A percentile compares a stretch with the other conserved stretches of the same genome.
phyloP scores from a whole-genome alignment of 2,888 invertebrate species.

The Pachydiplax longipennis region DNA sequence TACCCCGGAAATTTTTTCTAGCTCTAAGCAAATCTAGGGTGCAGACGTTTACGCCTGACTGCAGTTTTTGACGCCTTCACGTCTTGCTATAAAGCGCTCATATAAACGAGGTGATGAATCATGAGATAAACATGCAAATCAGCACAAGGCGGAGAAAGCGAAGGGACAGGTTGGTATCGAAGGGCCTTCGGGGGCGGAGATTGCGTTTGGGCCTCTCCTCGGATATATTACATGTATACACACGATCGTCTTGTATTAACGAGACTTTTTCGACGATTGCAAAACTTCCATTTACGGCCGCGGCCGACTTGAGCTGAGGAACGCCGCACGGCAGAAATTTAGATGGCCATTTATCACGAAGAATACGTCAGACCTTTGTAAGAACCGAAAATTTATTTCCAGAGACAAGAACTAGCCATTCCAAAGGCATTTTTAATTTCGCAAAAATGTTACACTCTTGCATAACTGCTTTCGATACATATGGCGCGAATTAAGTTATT shows the following conservation, averaged over 20 bases:
- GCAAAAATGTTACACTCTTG: no score
- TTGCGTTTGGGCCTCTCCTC: background rate
- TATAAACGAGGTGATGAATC: background rate
- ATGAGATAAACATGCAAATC: background rate
- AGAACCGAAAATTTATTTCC: background rate
- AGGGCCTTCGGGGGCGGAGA: background rate
- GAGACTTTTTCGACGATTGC: background rate
- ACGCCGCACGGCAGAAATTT: background rate
- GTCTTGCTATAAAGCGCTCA: background rate
- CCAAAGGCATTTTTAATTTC: no score
- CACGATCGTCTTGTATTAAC: background rate
- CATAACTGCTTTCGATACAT: no score
- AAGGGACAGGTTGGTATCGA: background rate
- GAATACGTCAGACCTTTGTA: background rate
- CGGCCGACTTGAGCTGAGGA: background rate
- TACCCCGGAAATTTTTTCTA: no score
- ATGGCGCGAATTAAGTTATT: no score
- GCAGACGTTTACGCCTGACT: background rate
- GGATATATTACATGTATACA: no score
- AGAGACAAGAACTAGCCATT: no score
- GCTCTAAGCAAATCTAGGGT: background rate
- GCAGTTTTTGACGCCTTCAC: conserved; percentile 4
- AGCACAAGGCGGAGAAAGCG: background rate
- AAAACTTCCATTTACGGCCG: background rate
- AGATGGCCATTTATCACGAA: background rate